Conservation (phyloP, 35 echinoderm and acorn worm species). For the Apostichopus californicus region DNA sequence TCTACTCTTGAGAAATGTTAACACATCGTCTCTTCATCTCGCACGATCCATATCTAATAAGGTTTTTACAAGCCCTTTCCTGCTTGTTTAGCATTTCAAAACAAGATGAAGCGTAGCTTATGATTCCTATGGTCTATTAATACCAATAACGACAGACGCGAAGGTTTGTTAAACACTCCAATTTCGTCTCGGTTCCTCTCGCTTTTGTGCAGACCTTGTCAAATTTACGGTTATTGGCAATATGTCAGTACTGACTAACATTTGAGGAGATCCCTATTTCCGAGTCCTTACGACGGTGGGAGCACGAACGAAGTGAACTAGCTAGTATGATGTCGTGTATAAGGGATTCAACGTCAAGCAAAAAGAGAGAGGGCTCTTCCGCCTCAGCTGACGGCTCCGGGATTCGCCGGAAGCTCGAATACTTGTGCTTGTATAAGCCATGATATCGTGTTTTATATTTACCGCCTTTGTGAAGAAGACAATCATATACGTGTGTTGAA, state of each 20-base stretch:
- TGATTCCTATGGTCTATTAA: conserved; percentile 13
- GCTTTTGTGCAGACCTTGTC: conserved; percentile 22
- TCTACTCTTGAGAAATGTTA: neutral
- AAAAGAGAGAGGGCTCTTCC: conserved; percentile 32
- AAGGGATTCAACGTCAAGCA: conserved; percentile 41
- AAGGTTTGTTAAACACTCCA: conserved; percentile 36
- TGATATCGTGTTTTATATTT: conserved; percentile 47
- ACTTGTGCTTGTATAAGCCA: conserved; percentile 51
- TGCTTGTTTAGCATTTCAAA: conserved; percentile 38
- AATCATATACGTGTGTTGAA: conserved; percentile 47
- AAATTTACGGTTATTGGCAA: conserved; percentile 54
- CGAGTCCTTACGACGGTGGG: conserved; percentile 27
- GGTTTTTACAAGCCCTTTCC: conserved; percentile 53
- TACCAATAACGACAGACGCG: conserved; percentile 27
- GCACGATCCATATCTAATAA: conserved; percentile 44
- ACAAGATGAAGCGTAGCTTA: conserved; percentile 21
- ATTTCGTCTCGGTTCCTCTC: conserved; percentile 1
- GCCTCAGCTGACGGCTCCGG: conserved; percentile 46
- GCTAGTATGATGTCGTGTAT: neutral
- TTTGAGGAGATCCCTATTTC: conserved; percentile 31
- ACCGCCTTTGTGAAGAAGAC: conserved; percentile 50
- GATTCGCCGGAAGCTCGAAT: conserved; percentile 48
- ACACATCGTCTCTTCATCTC: neutral
- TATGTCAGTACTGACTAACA: conserved; percentile 40
- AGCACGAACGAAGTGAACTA: conserved; percentile 29